Evolutionary conservation across 1,140 invertebrate species (phyloP).

Genomic region (Aphelenchoides fujianensis): DNA sequence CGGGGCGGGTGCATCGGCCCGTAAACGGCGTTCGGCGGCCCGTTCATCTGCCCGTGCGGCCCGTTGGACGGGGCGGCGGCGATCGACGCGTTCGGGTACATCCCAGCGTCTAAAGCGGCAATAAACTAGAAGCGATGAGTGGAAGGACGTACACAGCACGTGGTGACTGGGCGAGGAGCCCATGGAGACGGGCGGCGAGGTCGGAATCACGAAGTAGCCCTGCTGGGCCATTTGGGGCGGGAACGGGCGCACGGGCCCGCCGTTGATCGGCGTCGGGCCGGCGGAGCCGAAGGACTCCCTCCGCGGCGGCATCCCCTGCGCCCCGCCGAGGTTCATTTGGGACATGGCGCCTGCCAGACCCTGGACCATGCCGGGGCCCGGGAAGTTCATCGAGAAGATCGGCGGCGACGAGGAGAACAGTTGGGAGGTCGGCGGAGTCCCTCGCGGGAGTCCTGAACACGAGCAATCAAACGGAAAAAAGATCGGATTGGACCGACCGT

Average conservation of each 20-base stretch:
- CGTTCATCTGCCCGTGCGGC: background rate
- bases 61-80: background rate
- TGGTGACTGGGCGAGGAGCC: slow-evolving; percentile 18
- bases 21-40: slow-evolving; percentile 20
- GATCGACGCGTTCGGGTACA: slow-evolving; percentile 9
- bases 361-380: background rate
- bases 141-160: slow-evolving; percentile 11
- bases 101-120: slow-evolving; percentile 3
- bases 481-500: slow-evolving; percentile 51
- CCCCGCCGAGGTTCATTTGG: background rate
- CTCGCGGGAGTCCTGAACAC: background rate
- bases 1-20: slow-evolving; percentile 9
- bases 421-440: slow-evolving; percentile 20
- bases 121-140: slow-evolving; percentile 5
- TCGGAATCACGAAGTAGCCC: slow-evolving; percentile 18
- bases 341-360: slow-evolving; percentile 5
- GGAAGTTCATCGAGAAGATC: slow-evolving; percentile 13
- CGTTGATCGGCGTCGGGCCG: background rate
- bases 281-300: slow-evolving; percentile 11
- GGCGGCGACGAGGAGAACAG: slow-evolving; percentile 20
- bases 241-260: background rate
- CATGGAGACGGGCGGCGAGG: slow-evolving; percentile 13
- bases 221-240: slow-evolving; percentile 7
- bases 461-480: slow-evolving; percentile 45
- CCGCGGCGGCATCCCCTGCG: background rate